Evolutionary conservation across 2,888 invertebrate genomes (phyloP), one percentile per base, ranked within the genome.

Genomic region (Synanthedon andrenaeformis): DNA sequence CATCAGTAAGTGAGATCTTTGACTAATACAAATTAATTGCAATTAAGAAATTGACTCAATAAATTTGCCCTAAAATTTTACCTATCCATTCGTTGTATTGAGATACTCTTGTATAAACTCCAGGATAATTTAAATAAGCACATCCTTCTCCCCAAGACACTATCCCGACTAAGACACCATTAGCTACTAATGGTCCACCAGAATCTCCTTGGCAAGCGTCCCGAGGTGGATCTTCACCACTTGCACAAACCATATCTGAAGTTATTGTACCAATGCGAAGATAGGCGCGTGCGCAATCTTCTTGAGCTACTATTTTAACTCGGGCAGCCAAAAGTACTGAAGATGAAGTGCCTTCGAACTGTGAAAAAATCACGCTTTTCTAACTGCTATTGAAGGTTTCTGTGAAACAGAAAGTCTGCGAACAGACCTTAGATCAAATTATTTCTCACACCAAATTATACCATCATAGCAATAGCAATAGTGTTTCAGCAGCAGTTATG

Each of bases 141-240:
- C 90, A 90, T 3, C 85, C 87, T 72, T 88, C 89, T 42, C 90
- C 90, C 84, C 88, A 90, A 17, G 90, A 90, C 1, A 90, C 90
- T 52, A 90, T 76, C 48, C 90, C 90, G 51, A 90, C 69, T 49
- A 90, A 69, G 53, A 70, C 67, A 49, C 75, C 75, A 51, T 76
- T 69, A 53, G 78, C 73, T n/a, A 87, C 89, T 41, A 90, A 67
- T 49, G 90, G 90, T n/a, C 90, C 90, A 3, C 90, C 90, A n/a
- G 89, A 89, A 66, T 90, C 90, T 1, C 89, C 90, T 71, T 89
- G 86, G 56, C 88, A 89, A 1, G 88, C 82, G 55, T 88, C 88
- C 55, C 83, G 64, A 0, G 77, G 65, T 2, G 83, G 82, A 4
- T 76, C 60, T 2, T 59, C 55, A 1, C 64, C 76, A 13, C 66